Percentiles rank a stretch among this genome's conserved stretches.
These are phyloP conservation scores for Saimiri boliviensis DNA, from an alignment of 2,113 vertebrate genomes.

Conservation along the genomic window DNA sequence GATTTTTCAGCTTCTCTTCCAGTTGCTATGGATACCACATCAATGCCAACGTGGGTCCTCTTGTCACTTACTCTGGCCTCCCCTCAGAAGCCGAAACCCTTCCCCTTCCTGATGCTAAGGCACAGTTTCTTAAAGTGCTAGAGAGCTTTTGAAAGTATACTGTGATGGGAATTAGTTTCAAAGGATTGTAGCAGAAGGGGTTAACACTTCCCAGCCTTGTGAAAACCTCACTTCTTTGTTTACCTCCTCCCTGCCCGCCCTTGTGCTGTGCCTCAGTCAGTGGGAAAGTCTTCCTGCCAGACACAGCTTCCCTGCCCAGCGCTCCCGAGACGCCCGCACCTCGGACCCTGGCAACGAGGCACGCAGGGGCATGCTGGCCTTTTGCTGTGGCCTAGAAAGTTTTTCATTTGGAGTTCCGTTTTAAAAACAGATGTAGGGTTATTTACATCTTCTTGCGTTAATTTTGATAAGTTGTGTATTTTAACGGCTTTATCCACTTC, in stretches of 20 bases:
- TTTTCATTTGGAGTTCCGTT: background rate
- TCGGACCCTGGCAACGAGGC: background rate
- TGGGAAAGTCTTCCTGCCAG: background rate
- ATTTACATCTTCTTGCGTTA: background rate
- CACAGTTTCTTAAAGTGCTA: background rate
- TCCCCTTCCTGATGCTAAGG: background rate
- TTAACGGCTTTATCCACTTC: background rate
- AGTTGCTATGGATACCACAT: constrained; percentile 66
- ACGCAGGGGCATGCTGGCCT: background rate
- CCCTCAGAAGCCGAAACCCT: background rate
- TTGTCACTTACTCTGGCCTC: background rate
- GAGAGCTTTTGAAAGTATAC: background rate
- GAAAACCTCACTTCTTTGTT: constrained; percentile 21
- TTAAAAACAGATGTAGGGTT: background rate
- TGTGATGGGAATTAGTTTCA: background rate
- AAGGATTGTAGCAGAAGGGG: background rate
- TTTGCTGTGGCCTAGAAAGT: background rate
- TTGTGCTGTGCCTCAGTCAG: background rate
- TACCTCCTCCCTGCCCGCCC: background rate
- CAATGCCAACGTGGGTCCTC: constrained; percentile 15
- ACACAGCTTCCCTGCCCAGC: background rate
- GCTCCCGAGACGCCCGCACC: background rate
- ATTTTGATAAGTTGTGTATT: background rate
- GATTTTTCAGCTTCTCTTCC: constrained; percentile 22
- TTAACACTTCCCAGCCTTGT: background rate